Percentiles rank a stretch among this genome's conserved stretches.
phyloP scores from a whole-genome alignment of 2,113 vertebrate species.

The Puma concolor region DNA sequence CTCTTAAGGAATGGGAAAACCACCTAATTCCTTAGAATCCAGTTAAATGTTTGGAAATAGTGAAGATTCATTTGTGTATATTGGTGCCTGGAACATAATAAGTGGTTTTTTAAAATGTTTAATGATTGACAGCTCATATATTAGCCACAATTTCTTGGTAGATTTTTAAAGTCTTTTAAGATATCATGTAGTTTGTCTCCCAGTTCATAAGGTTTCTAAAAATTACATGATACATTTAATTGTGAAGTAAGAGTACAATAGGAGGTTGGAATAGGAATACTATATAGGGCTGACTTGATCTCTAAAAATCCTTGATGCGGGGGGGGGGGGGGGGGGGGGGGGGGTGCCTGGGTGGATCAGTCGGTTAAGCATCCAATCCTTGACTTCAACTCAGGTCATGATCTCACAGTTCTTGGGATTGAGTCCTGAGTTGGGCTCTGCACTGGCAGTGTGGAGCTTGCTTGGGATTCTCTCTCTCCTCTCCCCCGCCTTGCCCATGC shows the following conservation, averaged over 20 bases:
- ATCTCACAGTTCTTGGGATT: no score
- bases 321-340: not conserved
- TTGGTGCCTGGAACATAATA: not conserved
- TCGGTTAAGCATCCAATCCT: no score
- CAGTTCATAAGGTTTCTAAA: not conserved
- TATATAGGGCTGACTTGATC: not conserved
- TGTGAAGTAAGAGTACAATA: not conserved
- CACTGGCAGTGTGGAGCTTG: no score
- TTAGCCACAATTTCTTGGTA: slow-evolving; percentile 14
- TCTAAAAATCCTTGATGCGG: not conserved
- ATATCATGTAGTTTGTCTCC: not conserved
- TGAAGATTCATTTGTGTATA: not conserved
- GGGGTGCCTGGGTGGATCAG: no score
- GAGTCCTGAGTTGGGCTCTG: no score
- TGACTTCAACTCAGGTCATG: no score
- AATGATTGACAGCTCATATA: not conserved
- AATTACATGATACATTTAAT: slow-evolving; percentile 6
- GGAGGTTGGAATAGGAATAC: not conserved
- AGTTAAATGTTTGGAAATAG: slow-evolving; percentile 7
- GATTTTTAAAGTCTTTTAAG: slow-evolving; percentile 8
- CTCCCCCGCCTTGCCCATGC: no score
- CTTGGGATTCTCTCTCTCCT: no score
- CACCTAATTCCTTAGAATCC: not conserved
- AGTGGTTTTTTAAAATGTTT: not conserved
- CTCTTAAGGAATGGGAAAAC: not conserved